A percentile compares a stretch with the other conserved stretches of the same genome.
These are phyloP conservation scores for Anableps anableps DNA, from an alignment of 2,797 vertebrate genomes.

Conservation along the genomic window DNA sequence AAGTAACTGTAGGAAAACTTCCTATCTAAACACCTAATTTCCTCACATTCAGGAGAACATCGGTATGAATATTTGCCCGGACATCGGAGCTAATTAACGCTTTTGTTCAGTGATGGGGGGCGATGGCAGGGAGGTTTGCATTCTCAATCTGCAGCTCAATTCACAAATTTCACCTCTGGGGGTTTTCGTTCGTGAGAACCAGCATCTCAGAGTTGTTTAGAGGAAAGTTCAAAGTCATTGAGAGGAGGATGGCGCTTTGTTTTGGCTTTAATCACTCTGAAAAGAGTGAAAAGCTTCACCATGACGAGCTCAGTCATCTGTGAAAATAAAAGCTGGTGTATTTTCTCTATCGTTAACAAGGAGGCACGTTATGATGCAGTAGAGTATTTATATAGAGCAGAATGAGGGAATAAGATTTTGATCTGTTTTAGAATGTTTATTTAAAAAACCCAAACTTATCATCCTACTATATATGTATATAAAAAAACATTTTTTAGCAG, in stretches of 20 bases:
- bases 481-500: not conserved
- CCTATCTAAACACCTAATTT: slow-evolving; percentile 14
- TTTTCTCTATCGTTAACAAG: slow-evolving; percentile 79
- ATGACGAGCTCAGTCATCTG: slow-evolving; percentile 86
- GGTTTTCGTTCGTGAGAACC: slow-evolving; percentile 79
- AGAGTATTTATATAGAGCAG: slow-evolving; percentile 64
- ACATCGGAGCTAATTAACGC: slow-evolving; percentile 79
- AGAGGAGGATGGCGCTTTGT: slow-evolving; percentile 75
- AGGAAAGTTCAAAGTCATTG: slow-evolving; percentile 80
- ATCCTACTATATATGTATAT: not conserved
- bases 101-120: slow-evolving; percentile 60
- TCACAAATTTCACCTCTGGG: slow-evolving; percentile 74
- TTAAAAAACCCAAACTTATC: not conserved
- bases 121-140: slow-evolving; percentile 3
- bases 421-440: not conserved
- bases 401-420: slow-evolving; percentile 4
- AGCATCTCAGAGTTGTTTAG: slow-evolving; percentile 74
- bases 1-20: slow-evolving; percentile 5
- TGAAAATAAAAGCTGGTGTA: slow-evolving; percentile 79
- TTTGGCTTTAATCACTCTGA: slow-evolving; percentile 69
- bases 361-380: slow-evolving; percentile 76
- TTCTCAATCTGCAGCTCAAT: slow-evolving; percentile 62
- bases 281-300: slow-evolving; percentile 78
- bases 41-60: slow-evolving; percentile 43
- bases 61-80: slow-evolving; percentile 37